These are phyloP conservation scores for Vanessa tameamea DNA, from an alignment of 1,140 invertebrate genomes.

Conservation along the genomic window DNA sequence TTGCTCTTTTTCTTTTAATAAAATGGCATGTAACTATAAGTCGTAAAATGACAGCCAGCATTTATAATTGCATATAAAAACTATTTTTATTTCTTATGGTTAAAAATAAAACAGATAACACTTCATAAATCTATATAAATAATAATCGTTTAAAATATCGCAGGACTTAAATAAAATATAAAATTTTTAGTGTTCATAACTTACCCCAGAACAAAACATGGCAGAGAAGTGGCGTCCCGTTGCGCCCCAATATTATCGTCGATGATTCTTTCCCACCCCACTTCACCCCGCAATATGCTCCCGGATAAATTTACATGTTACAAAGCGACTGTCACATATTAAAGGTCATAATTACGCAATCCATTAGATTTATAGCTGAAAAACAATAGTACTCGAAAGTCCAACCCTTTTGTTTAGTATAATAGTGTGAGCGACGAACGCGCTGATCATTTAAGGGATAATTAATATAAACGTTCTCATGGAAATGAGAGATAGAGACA, in stretches of 20 bases:
- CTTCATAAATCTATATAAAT: too few relatives aligned
- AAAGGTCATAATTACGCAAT: slow-evolving; percentile 75
- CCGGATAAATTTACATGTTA: slow-evolving; percentile 73
- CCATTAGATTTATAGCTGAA: slow-evolving; percentile 76
- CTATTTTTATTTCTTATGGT: too few relatives aligned
- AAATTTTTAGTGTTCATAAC: slow-evolving; percentile 41
- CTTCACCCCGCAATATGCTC: slow-evolving; percentile 58
- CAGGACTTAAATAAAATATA: slow-evolving; percentile 15
- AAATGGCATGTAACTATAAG: too few relatives aligned
- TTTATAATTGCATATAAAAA: too few relatives aligned
- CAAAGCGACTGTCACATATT: slow-evolving; percentile 76
- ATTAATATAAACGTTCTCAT: slow-evolving; percentile 76
- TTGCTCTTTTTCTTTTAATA: too few relatives aligned
- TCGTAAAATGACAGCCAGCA: too few relatives aligned
- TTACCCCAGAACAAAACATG: slow-evolving; percentile 43
- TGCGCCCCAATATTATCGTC: slow-evolving; percentile 56
- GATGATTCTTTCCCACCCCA: slow-evolving; percentile 64
- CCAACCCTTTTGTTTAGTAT: slow-evolving; percentile 67
- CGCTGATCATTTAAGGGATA: slow-evolving; percentile 73
- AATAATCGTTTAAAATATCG: neutral
- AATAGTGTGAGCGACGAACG: slow-evolving; percentile 51
- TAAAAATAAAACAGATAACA: too few relatives aligned
- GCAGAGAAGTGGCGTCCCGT: slow-evolving; percentile 67
- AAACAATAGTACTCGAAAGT: slow-evolving; percentile 64
- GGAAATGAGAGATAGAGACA: slow-evolving; percentile 28